phyloP scores from a whole-genome alignment of 1,140 invertebrate species.

The Psilanteris sp. region DNA sequence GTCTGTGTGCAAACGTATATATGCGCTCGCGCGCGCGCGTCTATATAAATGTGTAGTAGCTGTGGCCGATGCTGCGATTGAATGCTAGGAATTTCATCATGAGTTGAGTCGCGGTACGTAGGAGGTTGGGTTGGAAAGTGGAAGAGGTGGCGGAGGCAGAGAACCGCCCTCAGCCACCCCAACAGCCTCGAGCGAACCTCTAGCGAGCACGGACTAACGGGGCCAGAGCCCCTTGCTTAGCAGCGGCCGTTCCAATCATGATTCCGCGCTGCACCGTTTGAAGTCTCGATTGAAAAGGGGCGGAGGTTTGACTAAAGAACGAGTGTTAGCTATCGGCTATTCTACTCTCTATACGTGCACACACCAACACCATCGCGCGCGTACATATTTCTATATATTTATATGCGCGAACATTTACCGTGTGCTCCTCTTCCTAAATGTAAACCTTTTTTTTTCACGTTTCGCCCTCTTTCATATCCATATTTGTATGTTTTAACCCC shows the following conservation, averaged over 20 bases:
- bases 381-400: constrained; percentile 24
- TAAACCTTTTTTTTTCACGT: constrained; percentile 43
- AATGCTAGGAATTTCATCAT: constrained; percentile 81
- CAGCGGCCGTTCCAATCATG: constrained; percentile 80
- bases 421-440: constrained; percentile 29
- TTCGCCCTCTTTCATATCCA: constrained; percentile 20
- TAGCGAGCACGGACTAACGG: constrained; percentile 67
- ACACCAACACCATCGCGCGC: constrained; percentile 1
- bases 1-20: too few relatives aligned
- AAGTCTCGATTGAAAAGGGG: constrained; percentile 81
- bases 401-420: constrained; percentile 35
- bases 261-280: constrained; percentile 80
- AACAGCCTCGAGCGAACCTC: constrained; percentile 60
- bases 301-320: constrained; percentile 81
- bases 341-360: constrained; percentile 45
- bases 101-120: constrained; percentile 73
- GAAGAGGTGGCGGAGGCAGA: constrained; percentile 68
- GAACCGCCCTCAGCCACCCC: constrained; percentile 73
- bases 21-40: too few relatives aligned
- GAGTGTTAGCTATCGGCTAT: constrained; percentile 75
- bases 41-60: constrained; percentile 63
- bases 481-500: constrained; percentile 26
- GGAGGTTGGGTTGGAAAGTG: constrained; percentile 68
- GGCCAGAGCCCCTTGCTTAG: constrained; percentile 78
- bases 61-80: constrained; percentile 77